Evolutionary conservation across 2,888 invertebrate species (phyloP).

Genomic region (Ichneumoninae sp.): DNA sequence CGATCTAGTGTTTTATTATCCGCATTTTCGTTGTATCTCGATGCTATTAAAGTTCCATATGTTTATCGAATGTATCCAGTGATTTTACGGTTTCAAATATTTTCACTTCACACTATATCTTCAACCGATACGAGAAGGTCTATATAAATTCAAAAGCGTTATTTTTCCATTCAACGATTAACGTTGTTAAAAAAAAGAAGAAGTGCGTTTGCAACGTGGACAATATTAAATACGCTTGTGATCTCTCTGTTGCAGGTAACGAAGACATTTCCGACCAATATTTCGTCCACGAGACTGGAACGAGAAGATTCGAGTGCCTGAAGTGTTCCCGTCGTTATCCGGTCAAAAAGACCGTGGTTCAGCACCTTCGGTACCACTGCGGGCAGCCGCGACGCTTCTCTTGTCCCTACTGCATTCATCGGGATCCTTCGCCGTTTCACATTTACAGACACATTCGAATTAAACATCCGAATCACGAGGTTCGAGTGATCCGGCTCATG

Average conservation of each 20-base stretch:
- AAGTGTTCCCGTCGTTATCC: conserved; percentile 72
- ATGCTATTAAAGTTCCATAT: conserved; percentile 17
- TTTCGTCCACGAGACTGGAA: conserved; percentile 3
- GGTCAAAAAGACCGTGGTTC: conserved; percentile 70
- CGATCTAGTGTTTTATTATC: not conserved
- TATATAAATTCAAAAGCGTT: not conserved
- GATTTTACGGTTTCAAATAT: not conserved
- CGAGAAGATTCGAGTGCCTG: conserved; percentile 69
- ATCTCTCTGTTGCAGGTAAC: conserved; percentile 42
- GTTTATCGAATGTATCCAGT: not conserved
- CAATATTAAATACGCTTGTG: not conserved
- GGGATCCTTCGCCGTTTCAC: conserved; percentile 49
- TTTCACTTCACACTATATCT: not conserved
- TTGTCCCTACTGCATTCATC: conserved; percentile 78
- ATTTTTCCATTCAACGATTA: not conserved
- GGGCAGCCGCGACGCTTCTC: conserved; percentile 79
- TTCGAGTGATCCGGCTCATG: not conserved
- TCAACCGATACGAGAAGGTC: not conserved
- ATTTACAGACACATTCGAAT: conserved; percentile 25
- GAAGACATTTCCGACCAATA: not conserved
- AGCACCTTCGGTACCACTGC: conserved; percentile 81
- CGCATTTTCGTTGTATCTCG: not conserved
- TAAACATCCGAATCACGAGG: conserved; percentile 21
- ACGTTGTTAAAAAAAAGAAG: not conserved
- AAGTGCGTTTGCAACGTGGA: not conserved